Percentiles rank a stretch among this genome's conserved stretches.
Conservation (phyloP, 2,888 invertebrate species). For the Hedychridium roseum region DNA sequence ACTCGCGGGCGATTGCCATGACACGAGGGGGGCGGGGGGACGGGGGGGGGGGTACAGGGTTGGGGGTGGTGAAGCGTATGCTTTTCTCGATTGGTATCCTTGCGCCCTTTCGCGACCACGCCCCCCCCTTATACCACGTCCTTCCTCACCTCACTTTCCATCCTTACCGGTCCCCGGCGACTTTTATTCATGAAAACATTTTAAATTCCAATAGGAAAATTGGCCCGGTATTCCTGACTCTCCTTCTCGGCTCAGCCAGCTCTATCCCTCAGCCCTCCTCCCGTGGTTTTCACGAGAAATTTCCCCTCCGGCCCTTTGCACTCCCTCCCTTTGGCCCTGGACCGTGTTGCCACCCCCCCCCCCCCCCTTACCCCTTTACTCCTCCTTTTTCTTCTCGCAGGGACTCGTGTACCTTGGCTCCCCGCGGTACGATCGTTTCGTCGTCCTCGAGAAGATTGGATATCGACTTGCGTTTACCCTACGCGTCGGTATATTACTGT, state of each 20-base stretch:
- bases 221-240: conserved; percentile 29
- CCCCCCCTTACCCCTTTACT: neutral
- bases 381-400: neutral
- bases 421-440: conserved; percentile 24
- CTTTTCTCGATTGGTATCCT: too few species aligned
- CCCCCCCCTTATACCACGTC: too few species aligned
- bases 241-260: neutral
- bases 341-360: neutral
- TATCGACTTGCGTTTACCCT: conserved; percentile 21
- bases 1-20: too few species aligned
- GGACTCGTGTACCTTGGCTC: too few species aligned
- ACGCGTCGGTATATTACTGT: too few species aligned
- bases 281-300: neutral
- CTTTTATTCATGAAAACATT: conserved; percentile 58
- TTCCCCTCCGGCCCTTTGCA: neutral
- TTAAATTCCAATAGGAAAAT: conserved; percentile 52
- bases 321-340: neutral
- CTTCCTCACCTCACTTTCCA: too few species aligned
- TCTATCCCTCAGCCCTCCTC: neutral
- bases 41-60: too few species aligned
- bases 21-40: too few species aligned
- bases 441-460: conserved; percentile 22
- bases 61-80: too few species aligned
- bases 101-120: too few species aligned
- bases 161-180: too few species aligned